These are phyloP conservation scores for Volucella inanis DNA, from an alignment of 2,888 invertebrate species.

Conservation along the genomic window DNA sequence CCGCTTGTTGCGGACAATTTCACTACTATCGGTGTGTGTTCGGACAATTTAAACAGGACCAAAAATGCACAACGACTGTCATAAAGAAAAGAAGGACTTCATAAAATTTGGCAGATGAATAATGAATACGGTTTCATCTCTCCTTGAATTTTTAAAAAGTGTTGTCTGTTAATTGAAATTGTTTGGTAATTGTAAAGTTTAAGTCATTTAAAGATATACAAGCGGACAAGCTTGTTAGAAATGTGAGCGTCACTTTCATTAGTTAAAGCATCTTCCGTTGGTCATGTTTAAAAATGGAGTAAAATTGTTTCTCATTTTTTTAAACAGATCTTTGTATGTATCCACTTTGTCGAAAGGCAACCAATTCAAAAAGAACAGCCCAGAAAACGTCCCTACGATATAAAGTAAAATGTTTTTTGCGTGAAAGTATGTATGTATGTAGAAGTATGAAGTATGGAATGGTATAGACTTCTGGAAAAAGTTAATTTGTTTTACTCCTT, in stretches of 20 bases:
- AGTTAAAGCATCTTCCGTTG: too few relatives aligned
- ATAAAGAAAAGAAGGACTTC: conserved; percentile 13
- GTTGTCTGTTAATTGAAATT: conserved; percentile 22
- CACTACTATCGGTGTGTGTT: conserved; percentile 9
- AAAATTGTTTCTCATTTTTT: not conserved
- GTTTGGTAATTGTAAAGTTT: conserved; percentile 47
- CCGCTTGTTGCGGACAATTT: conserved; percentile 9
- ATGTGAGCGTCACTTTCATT: too few relatives aligned
- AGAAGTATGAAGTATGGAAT: not conserved
- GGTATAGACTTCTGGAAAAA: not conserved
- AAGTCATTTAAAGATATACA: conserved; percentile 31
- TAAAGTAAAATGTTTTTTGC: too few relatives aligned
- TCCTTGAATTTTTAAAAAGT: conserved; percentile 8
- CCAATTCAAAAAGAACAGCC: conserved; percentile 29
- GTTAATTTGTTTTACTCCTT: conserved; percentile 26
- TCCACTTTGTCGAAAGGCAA: conserved; percentile 49
- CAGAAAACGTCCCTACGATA: not conserved
- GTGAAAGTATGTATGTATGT: not conserved
- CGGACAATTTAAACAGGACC: not conserved
- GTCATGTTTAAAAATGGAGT: not conserved
- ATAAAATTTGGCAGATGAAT: conserved; percentile 44
- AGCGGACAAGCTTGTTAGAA: not conserved
- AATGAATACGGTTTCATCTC: conserved; percentile 21
- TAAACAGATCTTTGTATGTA: conserved; percentile 23
- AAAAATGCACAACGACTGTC: conserved; percentile 30